These are phyloP conservation scores for Cotesia typhae DNA, from an alignment of 1,140 invertebrate species.

Conservation along the genomic window DNA sequence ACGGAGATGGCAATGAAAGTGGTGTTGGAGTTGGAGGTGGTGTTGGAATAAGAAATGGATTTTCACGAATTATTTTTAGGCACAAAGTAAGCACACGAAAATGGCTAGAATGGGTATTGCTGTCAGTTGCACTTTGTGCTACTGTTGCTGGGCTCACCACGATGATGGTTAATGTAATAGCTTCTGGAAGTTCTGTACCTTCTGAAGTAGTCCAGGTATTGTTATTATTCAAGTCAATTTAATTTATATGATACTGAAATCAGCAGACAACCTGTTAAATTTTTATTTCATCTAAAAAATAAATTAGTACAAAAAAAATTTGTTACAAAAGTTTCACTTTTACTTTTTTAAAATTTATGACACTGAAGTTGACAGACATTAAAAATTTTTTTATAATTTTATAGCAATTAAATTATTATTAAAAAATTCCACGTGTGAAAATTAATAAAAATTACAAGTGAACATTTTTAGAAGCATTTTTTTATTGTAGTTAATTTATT, in stretches of 20 bases:
- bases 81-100: slow-evolving; percentile 61
- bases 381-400: too few species aligned
- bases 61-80: slow-evolving; percentile 60
- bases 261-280: background rate
- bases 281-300: background rate
- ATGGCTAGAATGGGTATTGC: slow-evolving; percentile 61
- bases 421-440: too few species aligned
- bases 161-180: slow-evolving; percentile 56
- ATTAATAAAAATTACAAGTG: too few species aligned
- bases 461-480: too few species aligned
- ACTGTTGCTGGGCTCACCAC: slow-evolving; percentile 57
- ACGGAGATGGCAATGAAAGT: slow-evolving; percentile 49
- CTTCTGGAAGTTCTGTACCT: slow-evolving; percentile 35
- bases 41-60: slow-evolving; percentile 53
- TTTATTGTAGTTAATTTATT: too few species aligned
- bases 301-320: background rate
- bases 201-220: slow-evolving; percentile 38
- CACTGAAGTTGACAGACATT: too few species aligned
- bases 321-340: too few species aligned
- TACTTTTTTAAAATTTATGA: too few species aligned
- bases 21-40: slow-evolving; percentile 48
- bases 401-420: too few species aligned
- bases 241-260: too few species aligned
- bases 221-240: too few species aligned
- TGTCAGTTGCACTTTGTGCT: slow-evolving; percentile 57